Base-by-base conservation (phyloP, 1,140 invertebrate genomes). In the Glomeris maerens region DNA sequence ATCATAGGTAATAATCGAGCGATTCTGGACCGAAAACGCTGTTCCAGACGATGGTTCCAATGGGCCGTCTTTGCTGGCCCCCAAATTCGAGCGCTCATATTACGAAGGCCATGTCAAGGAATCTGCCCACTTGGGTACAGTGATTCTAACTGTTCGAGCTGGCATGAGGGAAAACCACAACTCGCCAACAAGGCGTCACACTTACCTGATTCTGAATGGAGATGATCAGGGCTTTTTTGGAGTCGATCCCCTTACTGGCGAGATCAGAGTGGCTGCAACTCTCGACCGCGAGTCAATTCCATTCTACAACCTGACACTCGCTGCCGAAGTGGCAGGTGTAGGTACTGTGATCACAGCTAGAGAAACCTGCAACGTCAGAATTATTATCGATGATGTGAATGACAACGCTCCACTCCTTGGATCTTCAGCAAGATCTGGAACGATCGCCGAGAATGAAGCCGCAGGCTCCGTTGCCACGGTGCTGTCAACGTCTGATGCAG, bases 101-200 rank as follows among this genome's bases (percentile, higher is more conserved):
- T n/a, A n/a, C n/a, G n/a, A n/a, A n/a, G n/a, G n/a, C n/a, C n/a
- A n/a, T n/a, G n/a, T n/a, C n/a, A n/a, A n/a, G n/a, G n/a, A n/a
- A n/a, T n/a, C n/a, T n/a, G n/a, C n/a, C n/a, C n/a, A n/a, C n/a
- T n/a, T n/a, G n/a, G n/a, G n/a, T n/a, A n/a, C n/a, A n/a, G n/a
- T n/a, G n/a, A n/a, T n/a, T n/a, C n/a, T n/a, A n/a, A n/a, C n/a
- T n/a, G n/a, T n/a, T n/a, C n/a, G n/a, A n/a, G n/a, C n/a, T n/a
- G n/a, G n/a, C n/a, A n/a, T n/a, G n/a, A n/a, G n/a, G n/a, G n/a
- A n/a, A n/a, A n/a, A n/a, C n/a, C n/a, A n/a, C n/a, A n/a, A 2
- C 80, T 83, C 13, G 82, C 87, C 62, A 93, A 95, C 62, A n/a
- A 90, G 90, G 67, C 83, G 89, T 56, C 95, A 95, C 61, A 83